These are phyloP conservation scores for Semotilus atromaculatus DNA, from an alignment of 2,797 vertebrate genomes.

Conservation along the genomic window DNA sequence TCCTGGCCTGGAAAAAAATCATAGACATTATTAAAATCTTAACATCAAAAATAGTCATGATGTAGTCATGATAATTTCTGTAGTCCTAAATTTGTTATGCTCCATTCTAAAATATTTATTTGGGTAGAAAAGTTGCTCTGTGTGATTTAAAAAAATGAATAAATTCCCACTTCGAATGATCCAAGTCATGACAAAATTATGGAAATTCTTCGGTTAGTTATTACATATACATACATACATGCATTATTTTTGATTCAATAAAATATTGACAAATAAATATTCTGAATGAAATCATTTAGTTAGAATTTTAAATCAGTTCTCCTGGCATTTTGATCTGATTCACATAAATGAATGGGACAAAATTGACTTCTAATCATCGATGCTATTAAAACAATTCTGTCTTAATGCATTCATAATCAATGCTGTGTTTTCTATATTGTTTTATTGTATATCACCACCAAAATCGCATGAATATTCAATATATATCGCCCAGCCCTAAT, in stretches of 20 bases:
- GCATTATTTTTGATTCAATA: background rate
- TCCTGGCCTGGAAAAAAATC: background rate
- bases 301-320: background rate
- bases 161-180: background rate
- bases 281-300: background rate
- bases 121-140: background rate
- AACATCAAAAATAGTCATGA: background rate
- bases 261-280: background rate
- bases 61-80: background rate
- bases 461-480: background rate
- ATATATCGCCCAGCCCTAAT: slow-evolving; percentile 53
- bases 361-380: background rate
- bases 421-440: background rate
- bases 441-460: background rate
- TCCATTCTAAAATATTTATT: background rate
- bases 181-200: background rate
- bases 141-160: too few relatives aligned
- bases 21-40: background rate
- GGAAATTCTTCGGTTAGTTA: background rate
- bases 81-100: background rate
- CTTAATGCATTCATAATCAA: background rate
- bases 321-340: background rate
- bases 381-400: background rate
- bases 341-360: background rate
- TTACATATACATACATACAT: background rate